Conservation (phyloP, 1,140 invertebrate genomes). For the Drosophila guanche region DNA sequence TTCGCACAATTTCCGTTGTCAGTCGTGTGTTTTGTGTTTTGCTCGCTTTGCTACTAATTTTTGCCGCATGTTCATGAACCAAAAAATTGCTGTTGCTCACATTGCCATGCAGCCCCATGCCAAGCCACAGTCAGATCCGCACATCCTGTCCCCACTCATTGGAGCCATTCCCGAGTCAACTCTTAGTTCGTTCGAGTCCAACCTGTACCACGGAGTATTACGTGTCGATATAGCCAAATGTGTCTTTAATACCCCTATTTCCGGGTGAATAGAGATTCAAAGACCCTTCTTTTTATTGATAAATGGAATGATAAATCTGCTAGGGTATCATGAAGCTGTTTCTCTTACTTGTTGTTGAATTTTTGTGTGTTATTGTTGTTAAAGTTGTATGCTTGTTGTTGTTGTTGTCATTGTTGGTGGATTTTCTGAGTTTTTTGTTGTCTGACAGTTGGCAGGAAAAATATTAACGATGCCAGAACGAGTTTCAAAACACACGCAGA, state of each 20-base stretch:
- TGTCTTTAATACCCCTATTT: too few species aligned
- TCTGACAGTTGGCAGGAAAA: slow-evolving; percentile 57
- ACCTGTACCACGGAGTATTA: too few species aligned
- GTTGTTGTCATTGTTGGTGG: slow-evolving; percentile 7
- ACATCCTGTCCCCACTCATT: neutral
- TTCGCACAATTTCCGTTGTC: slow-evolving; percentile 64
- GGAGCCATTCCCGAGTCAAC: slow-evolving; percentile 17
- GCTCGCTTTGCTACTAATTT: slow-evolving; percentile 67
- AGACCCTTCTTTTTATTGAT: too few species aligned
- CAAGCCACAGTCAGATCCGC: neutral
- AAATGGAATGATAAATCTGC: too few species aligned
- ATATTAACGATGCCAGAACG: slow-evolving; percentile 54
- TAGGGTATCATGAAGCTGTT: too few species aligned
- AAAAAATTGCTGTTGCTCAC: slow-evolving; percentile 53
- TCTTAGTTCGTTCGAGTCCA: neutral
- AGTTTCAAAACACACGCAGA: slow-evolving; percentile 40
- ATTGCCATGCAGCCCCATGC: slow-evolving; percentile 36
- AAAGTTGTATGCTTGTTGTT: neutral
- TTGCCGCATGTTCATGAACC: slow-evolving; percentile 73
- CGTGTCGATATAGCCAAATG: too few species aligned
- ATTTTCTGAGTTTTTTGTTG: slow-evolving; percentile 38
- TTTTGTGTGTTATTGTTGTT: too few species aligned
- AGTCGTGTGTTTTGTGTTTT: slow-evolving; percentile 54
- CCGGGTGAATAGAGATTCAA: too few species aligned
- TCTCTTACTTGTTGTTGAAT: too few species aligned